Evolutionary conservation across 2,888 invertebrate species (phyloP), one percentile per base, ranked within the genome.

Genomic region (Cheilosia urbana): DNA sequence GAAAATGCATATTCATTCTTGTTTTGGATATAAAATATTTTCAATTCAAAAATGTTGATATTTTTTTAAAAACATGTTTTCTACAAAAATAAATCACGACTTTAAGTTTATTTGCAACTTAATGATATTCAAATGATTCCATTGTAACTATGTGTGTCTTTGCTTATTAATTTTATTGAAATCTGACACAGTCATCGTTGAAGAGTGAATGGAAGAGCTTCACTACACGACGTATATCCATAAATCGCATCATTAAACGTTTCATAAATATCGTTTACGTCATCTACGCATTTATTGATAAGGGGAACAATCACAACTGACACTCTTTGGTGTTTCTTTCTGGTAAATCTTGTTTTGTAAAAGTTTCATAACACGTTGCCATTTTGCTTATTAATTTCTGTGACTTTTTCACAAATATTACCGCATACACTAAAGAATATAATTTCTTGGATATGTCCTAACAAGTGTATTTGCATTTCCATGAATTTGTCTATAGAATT

Each of bases 261-360:
- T 34, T 19, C 66, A 60, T 68, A 60, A 76, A 60, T 58, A 75
- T 17, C 19, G 40, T 49, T 42, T 17, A 40, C 17, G 45, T 37
- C 24, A 49, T 47, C 17, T 51, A 17, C 34, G 13, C 11, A 2
- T 40, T 51, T 34, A 15, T 15, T 9, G 24, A 53, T 55, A 58
- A 49, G 66, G 40, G 58, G 27, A 58, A 58, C 49, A 75, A 75
- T 47, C 65, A 66, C 66, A 27, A 19, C 24, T 37, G 51, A 27
- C 47, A 71, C 37, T n/a, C 40, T 49, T 37, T 49, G 49, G 47
- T 17, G 34, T 58, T 37, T 37, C 27, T 58, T 47, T 49, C 66
- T 19, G 24, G 58, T 75, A 75, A 58, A 58, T 75, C 65, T 58
- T 47, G 69, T 65, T 71, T 58, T 58, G 51, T 42, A 45, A 63